Evolutionary conservation across 2,113 vertebrate species (phyloP), one percentile per base, ranked within the genome.

Genomic region (Burhinus oedicnemus): DNA sequence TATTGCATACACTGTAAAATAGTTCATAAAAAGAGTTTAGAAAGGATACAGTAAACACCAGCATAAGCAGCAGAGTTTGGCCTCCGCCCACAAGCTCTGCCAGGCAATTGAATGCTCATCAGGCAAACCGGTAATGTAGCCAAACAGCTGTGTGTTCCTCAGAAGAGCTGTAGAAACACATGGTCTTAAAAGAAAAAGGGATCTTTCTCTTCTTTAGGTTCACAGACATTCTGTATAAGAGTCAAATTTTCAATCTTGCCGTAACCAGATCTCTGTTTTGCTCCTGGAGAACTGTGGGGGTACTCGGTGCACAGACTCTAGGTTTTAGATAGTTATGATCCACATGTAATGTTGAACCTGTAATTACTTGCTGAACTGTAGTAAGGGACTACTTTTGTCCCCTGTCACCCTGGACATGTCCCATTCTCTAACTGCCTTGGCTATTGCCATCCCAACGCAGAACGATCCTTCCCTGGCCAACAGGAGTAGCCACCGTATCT

Each of bases 101-200:
- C 89, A 87, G 62, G 54, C 70, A 80, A 70, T 18, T 83, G 84
- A 91, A 93, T 70, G 58, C 38, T 91, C 81, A 91, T 91, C 49
- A 90, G 60, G n/a, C 69, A 87, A 75, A 85, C 76, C 9, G 34
- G 26, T 70, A 92, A 83, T 29, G 15, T 30, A 87, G 52, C 62
- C 91, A 91, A 94, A 91, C 89, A 96, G 69, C 81, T 94, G 80
- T 87, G 83, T 81, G 61, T 17, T 94, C 69, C 52, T 92, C 65
- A 54, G 47, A 84, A 72, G 72, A 79, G 32, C 83, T 92, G 77
- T 36, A 64, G 61, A 81, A 95, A 86, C 69, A 95, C 49, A 83
- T 17, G 52, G 15, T 72, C 62, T 74, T 64, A 44, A 70, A 71
- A 87, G 19, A 57, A 72, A 92, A 95, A 82, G 3, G 5, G 5